phyloP scores from a whole-genome alignment of 2,797 vertebrate genomes.

The Carcharodon carcharias region DNA sequence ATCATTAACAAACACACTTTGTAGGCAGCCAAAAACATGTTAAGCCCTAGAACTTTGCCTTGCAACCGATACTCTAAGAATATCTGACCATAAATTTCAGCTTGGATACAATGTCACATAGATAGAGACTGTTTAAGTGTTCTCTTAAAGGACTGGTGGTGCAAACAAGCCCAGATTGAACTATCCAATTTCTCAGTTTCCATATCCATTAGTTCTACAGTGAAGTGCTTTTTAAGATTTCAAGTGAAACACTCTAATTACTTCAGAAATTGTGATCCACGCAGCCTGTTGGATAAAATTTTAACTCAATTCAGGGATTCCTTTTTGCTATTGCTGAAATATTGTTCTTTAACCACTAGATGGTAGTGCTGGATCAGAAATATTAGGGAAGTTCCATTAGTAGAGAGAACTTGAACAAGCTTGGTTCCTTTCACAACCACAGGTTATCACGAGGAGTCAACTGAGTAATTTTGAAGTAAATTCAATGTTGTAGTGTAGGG shows the following conservation, averaged over 20 bases:
- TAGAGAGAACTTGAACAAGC: background rate
- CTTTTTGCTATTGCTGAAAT: background rate
- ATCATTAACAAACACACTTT: background rate
- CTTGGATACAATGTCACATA: background rate
- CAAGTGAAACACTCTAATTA: background rate
- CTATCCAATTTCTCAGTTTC: background rate
- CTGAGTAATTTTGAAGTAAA: background rate
- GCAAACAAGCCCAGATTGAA: background rate
- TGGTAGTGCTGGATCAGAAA: conserved; percentile 22
- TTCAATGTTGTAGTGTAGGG: background rate
- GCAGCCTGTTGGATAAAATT: background rate
- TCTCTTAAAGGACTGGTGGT: background rate
- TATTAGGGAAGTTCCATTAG: background rate
- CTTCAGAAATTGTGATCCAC: background rate
- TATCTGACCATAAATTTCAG: background rate
- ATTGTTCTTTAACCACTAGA: conserved; percentile 24
- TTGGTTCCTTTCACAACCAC: background rate
- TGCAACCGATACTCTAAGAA: background rate
- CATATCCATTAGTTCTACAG: background rate
- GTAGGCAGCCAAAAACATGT: background rate
- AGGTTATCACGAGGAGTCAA: background rate
- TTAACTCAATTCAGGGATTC: background rate
- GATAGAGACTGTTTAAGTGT: background rate
- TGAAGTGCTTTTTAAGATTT: background rate
- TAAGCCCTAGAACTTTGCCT: background rate